A percentile compares a stretch with the other conserved stretches of the same genome.
Conservation (phyloP, 2,888 invertebrate species). For the Trimorus sp. region DNA sequence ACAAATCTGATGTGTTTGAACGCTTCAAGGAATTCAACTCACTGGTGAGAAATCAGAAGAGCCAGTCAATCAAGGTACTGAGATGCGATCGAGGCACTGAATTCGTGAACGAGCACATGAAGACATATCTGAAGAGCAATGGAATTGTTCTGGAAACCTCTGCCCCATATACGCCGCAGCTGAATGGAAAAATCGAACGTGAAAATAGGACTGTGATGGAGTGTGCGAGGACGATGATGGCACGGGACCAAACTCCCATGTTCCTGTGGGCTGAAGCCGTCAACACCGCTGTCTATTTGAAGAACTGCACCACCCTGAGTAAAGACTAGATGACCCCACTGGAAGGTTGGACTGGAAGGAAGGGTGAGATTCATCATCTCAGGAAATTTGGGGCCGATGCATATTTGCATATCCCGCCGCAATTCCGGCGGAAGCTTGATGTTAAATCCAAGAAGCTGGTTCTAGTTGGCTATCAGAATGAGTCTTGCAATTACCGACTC, state of each 20-base stretch:
- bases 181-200: slow-evolving; percentile 60
- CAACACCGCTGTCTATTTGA: slow-evolving; percentile 49
- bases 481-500: slow-evolving; percentile 56
- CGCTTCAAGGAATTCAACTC: slow-evolving; percentile 61
- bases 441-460: slow-evolving; percentile 64
- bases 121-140: slow-evolving; percentile 19
- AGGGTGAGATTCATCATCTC: slow-evolving; percentile 61
- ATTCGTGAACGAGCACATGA: slow-evolving; percentile 14
- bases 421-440: slow-evolving; percentile 66
- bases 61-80: slow-evolving; percentile 44
- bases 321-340: slow-evolving; percentile 50
- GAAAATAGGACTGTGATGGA: slow-evolving; percentile 40
- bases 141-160: slow-evolving; percentile 55
- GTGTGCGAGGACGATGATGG: slow-evolving; percentile 36
- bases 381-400: slow-evolving; percentile 62
- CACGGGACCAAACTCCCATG: slow-evolving; percentile 31
- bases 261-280: slow-evolving; percentile 65
- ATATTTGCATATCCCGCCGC: slow-evolving; percentile 61
- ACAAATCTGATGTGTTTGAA: slow-evolving; percentile 66
- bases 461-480: slow-evolving; percentile 64
- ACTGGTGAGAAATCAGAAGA: slow-evolving; percentile 45
- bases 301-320: slow-evolving; percentile 3
- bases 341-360: slow-evolving; percentile 66
- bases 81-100: slow-evolving; percentile 40
- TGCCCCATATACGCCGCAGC: slow-evolving; percentile 57